A percentile compares a stretch with the other conserved stretches of the same genome.
phyloP scores from a whole-genome alignment of 1,140 invertebrate genomes.

The Drosophila rhopaloa region DNA sequence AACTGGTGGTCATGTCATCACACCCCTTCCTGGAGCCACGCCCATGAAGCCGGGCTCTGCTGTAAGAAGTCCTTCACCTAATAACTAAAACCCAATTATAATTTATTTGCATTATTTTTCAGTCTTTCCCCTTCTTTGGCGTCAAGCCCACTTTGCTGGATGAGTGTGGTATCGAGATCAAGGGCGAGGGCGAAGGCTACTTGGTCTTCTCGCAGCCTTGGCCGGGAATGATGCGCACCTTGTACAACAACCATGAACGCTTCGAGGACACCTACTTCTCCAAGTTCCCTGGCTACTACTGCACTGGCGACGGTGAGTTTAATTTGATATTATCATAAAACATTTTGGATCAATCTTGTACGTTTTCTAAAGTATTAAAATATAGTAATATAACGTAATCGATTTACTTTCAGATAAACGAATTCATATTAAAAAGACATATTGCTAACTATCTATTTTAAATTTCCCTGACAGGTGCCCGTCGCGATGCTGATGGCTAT shows the following conservation, averaged over 20 bases:
- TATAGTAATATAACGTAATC: too few species aligned
- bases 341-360: too few species aligned
- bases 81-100: background rate
- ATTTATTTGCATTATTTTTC: slow-evolving; percentile 34
- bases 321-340: too few species aligned
- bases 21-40: slow-evolving; percentile 96
- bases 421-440: background rate
- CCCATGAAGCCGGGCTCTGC: slow-evolving; percentile 98
- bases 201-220: slow-evolving; percentile 96
- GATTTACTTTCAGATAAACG: too few species aligned
- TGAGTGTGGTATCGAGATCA: slow-evolving; percentile 94
- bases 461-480: slow-evolving; percentile 86
- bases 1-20: slow-evolving; percentile 97
- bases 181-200: slow-evolving; percentile 96
- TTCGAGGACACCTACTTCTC: slow-evolving; percentile 98
- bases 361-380: too few species aligned
- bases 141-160: slow-evolving; percentile 94
- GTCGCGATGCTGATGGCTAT: slow-evolving; percentile 96
- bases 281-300: slow-evolving; percentile 98
- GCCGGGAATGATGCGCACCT: slow-evolving; percentile 98
- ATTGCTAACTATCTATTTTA: background rate
- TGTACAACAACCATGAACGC: slow-evolving; percentile 96
- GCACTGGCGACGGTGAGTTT: slow-evolving; percentile 96
- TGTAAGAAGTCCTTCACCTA: slow-evolving; percentile 87
- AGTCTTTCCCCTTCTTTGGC: slow-evolving; percentile 99